phyloP scores from a whole-genome alignment of 2,797 vertebrate species.

The Fistularia commersonii region DNA sequence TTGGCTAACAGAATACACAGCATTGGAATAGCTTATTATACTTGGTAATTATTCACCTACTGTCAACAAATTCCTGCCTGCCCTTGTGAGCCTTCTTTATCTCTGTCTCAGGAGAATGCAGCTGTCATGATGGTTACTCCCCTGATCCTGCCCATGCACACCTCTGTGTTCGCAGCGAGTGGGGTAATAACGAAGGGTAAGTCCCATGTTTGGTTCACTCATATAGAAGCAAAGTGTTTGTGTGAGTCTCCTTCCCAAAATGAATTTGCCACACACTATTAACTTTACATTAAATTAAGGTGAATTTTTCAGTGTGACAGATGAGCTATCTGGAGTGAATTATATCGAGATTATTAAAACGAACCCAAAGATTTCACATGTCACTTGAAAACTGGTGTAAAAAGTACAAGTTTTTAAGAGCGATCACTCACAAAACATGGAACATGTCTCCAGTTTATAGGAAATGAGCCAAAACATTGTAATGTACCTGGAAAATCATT shows the following conservation, averaged over 20 bases:
- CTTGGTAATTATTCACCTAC: slow-evolving; percentile 27
- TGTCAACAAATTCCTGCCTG: slow-evolving; percentile 44
- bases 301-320: slow-evolving; percentile 24
- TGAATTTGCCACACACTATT: slow-evolving; percentile 12
- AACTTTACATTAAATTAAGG: slow-evolving; percentile 28
- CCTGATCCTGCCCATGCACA: slow-evolving; percentile 89
- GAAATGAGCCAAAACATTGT: slow-evolving; percentile 34
- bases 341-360: slow-evolving; percentile 6
- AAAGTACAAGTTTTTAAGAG: slow-evolving; percentile 5
- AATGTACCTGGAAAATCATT: slow-evolving; percentile 19
- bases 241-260: too few relatives aligned
- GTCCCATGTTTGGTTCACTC: too few relatives aligned
- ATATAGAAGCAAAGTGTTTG: too few relatives aligned
- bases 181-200: slow-evolving; percentile 98
- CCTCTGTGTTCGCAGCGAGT: slow-evolving; percentile 92
- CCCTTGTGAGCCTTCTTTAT: slow-evolving; percentile 17
- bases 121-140: slow-evolving; percentile 93
- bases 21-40: slow-evolving; percentile 24
- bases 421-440: slow-evolving; percentile 6
- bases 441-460: slow-evolving; percentile 29
- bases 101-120: slow-evolving; percentile 87
- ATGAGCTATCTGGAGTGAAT: slow-evolving; percentile 16
- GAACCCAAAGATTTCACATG: not conserved
- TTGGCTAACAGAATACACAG: too few relatives aligned
- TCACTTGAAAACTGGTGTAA: too few relatives aligned